Evolutionary conservation across 2,888 invertebrate species (phyloP).

Genomic region (Acheta domesticus): DNA sequence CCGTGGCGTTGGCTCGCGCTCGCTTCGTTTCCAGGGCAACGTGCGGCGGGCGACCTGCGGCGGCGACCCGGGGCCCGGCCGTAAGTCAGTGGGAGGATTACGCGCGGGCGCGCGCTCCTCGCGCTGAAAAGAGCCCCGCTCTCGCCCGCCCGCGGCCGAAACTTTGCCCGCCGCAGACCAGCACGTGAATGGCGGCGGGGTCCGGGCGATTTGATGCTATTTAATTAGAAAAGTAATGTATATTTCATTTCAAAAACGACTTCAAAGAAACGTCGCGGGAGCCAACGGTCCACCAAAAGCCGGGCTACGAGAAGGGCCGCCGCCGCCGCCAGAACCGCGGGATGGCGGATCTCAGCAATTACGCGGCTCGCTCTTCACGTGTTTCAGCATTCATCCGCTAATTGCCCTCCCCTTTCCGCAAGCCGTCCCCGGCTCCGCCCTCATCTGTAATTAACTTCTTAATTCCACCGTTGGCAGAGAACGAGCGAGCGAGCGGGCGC

Average conservation of each 20-base stretch:
- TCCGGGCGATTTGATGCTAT: background rate
- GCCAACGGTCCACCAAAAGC: background rate
- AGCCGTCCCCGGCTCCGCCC: background rate
- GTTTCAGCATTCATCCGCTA: slow-evolving; percentile 18
- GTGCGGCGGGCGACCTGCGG: too few relatives aligned
- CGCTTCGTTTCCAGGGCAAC: too few relatives aligned
- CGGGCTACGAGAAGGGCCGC: background rate
- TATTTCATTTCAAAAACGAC: slow-evolving; percentile 11
- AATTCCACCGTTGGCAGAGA: slow-evolving; percentile 5
- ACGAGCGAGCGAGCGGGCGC: background rate
- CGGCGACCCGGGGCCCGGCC: background rate
- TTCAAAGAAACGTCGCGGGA: background rate
- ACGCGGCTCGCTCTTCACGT: slow-evolving; percentile 18
- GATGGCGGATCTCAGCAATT: slow-evolving; percentile 6
- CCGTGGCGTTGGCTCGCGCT: too few relatives aligned
- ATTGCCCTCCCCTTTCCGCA: background rate
- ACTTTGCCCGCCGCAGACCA: background rate
- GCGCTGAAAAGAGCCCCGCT: background rate
- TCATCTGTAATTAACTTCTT: slow-evolving; percentile 18
- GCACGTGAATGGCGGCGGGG: background rate
- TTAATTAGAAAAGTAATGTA: background rate
- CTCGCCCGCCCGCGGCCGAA: too few relatives aligned
- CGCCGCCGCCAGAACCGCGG: too few relatives aligned
- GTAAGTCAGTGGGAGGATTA: background rate
- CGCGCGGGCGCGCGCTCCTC: background rate